Evolutionary conservation across 1,140 invertebrate species (phyloP), one percentile per base, ranked within the genome.

Genomic region (Penaeus chinensis): DNA sequence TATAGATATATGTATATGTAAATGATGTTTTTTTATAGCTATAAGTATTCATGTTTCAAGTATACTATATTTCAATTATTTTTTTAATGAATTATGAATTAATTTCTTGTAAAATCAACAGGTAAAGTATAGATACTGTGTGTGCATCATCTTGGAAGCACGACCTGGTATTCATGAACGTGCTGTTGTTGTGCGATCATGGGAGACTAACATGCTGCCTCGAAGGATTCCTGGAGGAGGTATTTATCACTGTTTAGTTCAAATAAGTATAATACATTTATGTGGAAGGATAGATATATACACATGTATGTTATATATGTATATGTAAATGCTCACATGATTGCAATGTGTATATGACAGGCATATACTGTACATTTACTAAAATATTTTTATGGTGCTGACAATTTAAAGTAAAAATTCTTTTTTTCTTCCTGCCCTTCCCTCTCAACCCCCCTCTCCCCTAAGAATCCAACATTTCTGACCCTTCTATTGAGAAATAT

Each of bases 161-260:
- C 91, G 85, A 91, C 92, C 22, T 93, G 80, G 84, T 2, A 37
- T 71, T n/a, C 78, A 82, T 27, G 94, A 92, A 93, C 94, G 88
- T 91, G 90, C 92, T 27, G 88, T 95, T 13, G 93, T 96, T 76
- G 94, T 98, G 22, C 94, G 95, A 24, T 93, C 93, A 90, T 98
- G 97, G 97, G 97, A 98, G 92, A 96, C 96, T 16, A 95, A 96
- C 91, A 93, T 96, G 84, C 92, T 93, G 82, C 95, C 97, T 63
- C 93, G 97, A 82, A 85, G 92, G 37, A 94, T 96, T 83, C 92
- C 91, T 88, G 93, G 92, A 87, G 92, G 93, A 85, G 91, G 94
- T 94, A 92, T 88, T 91, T 74, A 32, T 42, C 63, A 61, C 66
- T 76, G n/a, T 74, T 83, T 71, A 60, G 19, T 80, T 71, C 10